Conservation (phyloP, 2,113 vertebrate species). For the Athene noctua region DNA sequence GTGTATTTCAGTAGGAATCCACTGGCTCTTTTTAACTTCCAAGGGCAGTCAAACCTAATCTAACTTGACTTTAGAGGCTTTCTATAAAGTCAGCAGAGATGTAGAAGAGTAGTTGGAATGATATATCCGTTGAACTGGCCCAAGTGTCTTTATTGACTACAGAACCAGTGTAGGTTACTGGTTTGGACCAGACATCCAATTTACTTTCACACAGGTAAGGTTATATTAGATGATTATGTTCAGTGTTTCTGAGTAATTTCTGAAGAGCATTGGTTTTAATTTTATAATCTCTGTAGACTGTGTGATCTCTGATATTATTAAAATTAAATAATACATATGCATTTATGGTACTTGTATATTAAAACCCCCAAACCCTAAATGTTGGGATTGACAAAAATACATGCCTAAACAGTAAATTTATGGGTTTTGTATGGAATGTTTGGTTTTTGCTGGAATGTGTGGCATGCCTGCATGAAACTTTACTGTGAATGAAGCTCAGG, state of each 20-base stretch:
- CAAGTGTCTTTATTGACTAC: neutral
- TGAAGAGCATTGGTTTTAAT: neutral
- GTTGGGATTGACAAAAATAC: neutral
- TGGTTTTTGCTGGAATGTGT: neutral
- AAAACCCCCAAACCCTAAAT: rapidly evolving
- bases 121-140: neutral
- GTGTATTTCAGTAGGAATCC: neutral
- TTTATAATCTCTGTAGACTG: neutral
- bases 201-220: neutral
- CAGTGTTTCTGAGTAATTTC: neutral
- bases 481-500: neutral
- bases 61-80: neutral
- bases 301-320: neutral
- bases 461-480: neutral
- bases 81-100: neutral
- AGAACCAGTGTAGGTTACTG: neutral
- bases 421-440: neutral
- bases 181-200: neutral
- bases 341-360: neutral
- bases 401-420: neutral
- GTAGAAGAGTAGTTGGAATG: neutral
- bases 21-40: neutral
- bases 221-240: neutral
- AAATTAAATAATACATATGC: neutral
- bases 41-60: neutral